Base-by-base conservation (phyloP, 2,797 vertebrate species). In the Rhinogobio ventralis region DNA sequence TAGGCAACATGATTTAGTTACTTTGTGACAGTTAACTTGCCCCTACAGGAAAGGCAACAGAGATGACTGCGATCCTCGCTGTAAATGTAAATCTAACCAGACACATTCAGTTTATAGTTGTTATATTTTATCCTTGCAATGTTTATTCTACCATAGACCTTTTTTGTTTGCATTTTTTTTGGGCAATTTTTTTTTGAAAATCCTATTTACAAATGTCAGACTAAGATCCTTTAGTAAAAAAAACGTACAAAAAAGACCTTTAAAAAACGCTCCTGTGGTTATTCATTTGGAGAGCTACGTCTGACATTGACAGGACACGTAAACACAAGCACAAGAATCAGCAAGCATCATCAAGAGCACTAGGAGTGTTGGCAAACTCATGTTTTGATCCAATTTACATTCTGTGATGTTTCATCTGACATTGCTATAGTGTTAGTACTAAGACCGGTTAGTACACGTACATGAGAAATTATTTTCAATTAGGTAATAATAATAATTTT, bases 311-410 rank as follows among this genome's bases (percentile, higher is more conserved):
- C 51, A 80, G 67, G 28, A 68, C 76, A 83, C 53, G 3, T 73
- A 51, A 86, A 82, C 68, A 45, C 74, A 74, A 73, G 60, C 49
- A 85, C 57, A 67, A 80, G 76, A 45, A 71, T 76, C 55, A 73
- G 45, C 67, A 25, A 85, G 81, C 51, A 86, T 76, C 71, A 67
- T 49, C 67, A 17, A 51, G 57, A 79, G 57, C 46, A 78, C 17
- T 45, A 74, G 83, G 57, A 33, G 60, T 87, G 74, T 83, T 79
- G 83, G 87, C 83, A 82, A 86, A 86, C 79, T n/a, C 23, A 81
- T 30, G 30, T 80, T 73, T 53, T n/a, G n/a, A 85, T 71, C 45
- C 36, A 57, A 75, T 45, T 66, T 68, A 60, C 64, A 36, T 45
- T 77, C 33, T 62, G 9, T 5, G 14, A 60, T 77, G 15, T 67